These are phyloP conservation scores for Mormyrus lacerda DNA, from an alignment of 2,113 vertebrate species.

Conservation along the genomic window DNA sequence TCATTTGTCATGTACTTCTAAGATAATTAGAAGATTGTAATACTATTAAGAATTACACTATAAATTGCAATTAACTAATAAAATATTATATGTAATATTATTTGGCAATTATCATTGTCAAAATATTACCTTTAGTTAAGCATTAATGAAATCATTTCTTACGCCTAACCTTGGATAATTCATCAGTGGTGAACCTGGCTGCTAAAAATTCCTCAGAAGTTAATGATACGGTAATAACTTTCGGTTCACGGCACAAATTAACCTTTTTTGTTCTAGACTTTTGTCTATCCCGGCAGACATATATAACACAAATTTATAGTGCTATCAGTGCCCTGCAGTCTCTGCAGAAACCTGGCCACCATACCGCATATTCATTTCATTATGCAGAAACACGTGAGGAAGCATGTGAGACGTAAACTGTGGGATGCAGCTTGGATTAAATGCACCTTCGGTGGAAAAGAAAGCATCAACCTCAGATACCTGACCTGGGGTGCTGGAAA, in stretches of 20 bases:
- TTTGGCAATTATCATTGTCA: not conserved
- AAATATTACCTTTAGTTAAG: not conserved
- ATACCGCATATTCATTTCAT: not conserved
- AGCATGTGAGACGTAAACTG: not conserved
- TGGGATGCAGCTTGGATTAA: not conserved
- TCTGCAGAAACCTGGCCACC: not conserved
- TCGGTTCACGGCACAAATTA: not conserved
- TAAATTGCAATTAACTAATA: not conserved
- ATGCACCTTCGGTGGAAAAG: not conserved
- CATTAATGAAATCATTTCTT: not conserved
- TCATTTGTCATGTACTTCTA: not conserved
- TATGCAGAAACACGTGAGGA: not conserved
- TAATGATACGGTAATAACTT: not conserved
- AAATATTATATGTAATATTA: not conserved
- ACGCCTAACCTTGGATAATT: slow-evolving; percentile 2
- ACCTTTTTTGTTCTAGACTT: not conserved
- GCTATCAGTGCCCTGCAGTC: not conserved
- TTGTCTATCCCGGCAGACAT: not conserved
- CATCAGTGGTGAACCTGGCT: not conserved
- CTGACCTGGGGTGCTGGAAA: not conserved
- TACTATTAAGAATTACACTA: not conserved
- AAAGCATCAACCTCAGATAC: not conserved
- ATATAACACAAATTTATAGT: not conserved
- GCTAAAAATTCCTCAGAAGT: not conserved
- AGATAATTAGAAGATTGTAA: not conserved